A percentile compares a stretch with the other conserved stretches of the same genome.
These are phyloP conservation scores for Pangasius djambal DNA, from an alignment of 2,797 vertebrate species.

Conservation along the genomic window DNA sequence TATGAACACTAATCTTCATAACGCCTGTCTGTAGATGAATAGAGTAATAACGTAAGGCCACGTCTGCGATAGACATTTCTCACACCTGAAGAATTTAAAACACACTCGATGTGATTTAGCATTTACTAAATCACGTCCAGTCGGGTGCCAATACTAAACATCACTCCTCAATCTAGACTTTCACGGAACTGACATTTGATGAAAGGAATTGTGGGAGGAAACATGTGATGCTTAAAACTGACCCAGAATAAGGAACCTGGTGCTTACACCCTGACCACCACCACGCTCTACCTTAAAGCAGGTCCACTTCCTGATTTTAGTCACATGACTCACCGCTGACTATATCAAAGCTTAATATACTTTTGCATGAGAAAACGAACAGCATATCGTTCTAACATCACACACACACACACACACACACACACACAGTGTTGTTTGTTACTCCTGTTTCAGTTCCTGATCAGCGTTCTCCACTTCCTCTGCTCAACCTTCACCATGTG, in stretches of 20 bases:
- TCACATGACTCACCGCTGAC: not conserved
- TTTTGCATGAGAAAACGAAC: no score
- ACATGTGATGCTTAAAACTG: not conserved
- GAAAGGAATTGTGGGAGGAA: not conserved
- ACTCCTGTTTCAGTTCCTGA: conserved; percentile 29
- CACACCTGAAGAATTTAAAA: no score
- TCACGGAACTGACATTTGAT: not conserved
- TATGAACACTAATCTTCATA: no score
- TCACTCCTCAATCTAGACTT: not conserved
- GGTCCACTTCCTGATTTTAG: not conserved
- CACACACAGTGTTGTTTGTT: not conserved
- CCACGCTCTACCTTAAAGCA: not conserved
- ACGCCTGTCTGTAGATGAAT: no score
- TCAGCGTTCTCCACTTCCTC: conserved; percentile 24
- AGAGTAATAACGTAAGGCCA: not conserved
- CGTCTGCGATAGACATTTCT: not conserved
- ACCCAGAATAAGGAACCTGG: conserved; percentile 1
- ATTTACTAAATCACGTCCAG: no score
- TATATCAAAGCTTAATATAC: no score
- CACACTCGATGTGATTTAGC: not conserved
- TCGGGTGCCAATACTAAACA: not conserved
- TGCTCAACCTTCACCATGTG: not conserved
- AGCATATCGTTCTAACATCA: not conserved
- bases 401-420: not conserved
- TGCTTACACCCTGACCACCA: not conserved